These are phyloP conservation scores for Tetramorium alpestre DNA, from an alignment of 1,140 invertebrate species.

Conservation along the genomic window DNA sequence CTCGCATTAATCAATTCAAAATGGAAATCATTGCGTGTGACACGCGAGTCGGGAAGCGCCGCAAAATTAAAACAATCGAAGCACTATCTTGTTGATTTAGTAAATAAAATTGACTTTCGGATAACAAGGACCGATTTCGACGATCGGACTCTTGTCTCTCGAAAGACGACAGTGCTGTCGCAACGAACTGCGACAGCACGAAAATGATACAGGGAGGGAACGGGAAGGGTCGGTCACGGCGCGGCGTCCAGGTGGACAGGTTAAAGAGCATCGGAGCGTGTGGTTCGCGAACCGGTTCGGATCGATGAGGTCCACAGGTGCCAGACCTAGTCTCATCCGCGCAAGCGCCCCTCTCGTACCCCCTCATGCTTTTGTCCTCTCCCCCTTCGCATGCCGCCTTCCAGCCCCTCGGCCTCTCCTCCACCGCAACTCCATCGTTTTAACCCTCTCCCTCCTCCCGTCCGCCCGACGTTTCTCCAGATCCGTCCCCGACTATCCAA, in stretches of 20 bases:
- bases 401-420: slow-evolving; percentile 25
- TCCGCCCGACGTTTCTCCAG: slow-evolving; percentile 17
- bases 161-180: neutral
- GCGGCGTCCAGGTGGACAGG: slow-evolving; percentile 61
- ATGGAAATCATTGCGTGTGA: neutral
- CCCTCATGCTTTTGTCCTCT: slow-evolving; percentile 64
- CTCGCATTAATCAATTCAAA: neutral
- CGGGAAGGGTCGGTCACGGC: neutral
- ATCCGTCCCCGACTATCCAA: neutral
- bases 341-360: slow-evolving; percentile 67
- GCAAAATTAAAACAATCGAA: neutral
- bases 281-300: slow-evolving; percentile 67
- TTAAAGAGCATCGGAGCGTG: slow-evolving; percentile 64
- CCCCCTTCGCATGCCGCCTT: neutral
- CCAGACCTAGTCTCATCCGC: slow-evolving; percentile 68
- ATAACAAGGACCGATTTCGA: neutral
- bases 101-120: neutral
- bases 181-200: neutral
- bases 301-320: slow-evolving; percentile 74
- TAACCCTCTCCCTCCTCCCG: slow-evolving; percentile 2
- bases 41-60: neutral
- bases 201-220: neutral
- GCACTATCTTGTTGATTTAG: neutral
- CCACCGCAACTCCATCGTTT: slow-evolving; percentile 16
- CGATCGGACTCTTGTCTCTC: neutral